Conservation (phyloP, 2,888 invertebrate genomes). For the Pammene aurita region DNA sequence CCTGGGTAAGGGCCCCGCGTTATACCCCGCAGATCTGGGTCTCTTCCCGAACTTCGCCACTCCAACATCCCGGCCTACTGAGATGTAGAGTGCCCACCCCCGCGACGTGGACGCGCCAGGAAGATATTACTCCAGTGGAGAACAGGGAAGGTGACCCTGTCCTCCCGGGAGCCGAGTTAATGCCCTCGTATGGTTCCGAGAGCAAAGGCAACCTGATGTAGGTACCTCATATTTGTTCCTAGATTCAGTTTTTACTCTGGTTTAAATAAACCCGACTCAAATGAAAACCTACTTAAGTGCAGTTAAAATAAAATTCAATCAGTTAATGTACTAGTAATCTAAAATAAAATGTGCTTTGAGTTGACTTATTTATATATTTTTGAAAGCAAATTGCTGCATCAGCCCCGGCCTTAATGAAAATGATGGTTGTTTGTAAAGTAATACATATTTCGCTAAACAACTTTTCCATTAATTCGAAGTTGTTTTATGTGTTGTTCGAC, state of each 20-base stretch:
- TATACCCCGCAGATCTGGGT: too few relatives aligned
- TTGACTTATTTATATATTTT: neutral
- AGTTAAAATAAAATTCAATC: neutral
- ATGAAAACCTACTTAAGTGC: neutral
- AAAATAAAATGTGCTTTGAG: slow-evolving; percentile 3
- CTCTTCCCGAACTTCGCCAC: too few relatives aligned
- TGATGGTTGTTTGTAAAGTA: slow-evolving; percentile 20
- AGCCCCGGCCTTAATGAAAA: slow-evolving; percentile 12
- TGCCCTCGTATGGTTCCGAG: too few relatives aligned
- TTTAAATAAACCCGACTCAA: neutral
- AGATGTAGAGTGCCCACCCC: too few relatives aligned
- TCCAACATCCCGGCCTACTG: too few relatives aligned
- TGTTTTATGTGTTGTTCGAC: slow-evolving; percentile 9
- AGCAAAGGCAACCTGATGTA: too few relatives aligned
- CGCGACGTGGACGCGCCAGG: too few relatives aligned
- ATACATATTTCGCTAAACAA: slow-evolving; percentile 14
- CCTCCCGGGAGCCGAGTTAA: too few relatives aligned
- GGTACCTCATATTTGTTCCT: too few relatives aligned
- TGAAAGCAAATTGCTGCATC: slow-evolving; percentile 13
- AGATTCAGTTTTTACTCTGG: neutral
- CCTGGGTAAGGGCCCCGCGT: too few relatives aligned
- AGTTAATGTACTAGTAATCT: neutral
- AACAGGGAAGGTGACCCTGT: too few relatives aligned
- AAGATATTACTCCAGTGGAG: too few relatives aligned
- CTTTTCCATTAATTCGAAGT: slow-evolving; percentile 19